phyloP scores from a whole-genome alignment of 2,888 invertebrate species.

The Agelastica alni region DNA sequence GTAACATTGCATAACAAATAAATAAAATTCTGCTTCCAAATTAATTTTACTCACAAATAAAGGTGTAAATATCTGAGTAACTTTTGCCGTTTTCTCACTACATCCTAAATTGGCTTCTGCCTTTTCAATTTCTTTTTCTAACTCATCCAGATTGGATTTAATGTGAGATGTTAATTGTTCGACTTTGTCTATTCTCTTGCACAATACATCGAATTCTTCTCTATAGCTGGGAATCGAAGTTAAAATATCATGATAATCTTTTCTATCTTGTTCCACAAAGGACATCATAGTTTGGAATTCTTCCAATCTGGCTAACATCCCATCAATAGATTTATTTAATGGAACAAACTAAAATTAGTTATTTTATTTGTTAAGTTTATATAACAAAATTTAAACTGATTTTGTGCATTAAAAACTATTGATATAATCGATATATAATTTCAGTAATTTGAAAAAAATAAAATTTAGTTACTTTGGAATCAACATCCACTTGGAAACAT shows the following conservation, averaged over 20 bases:
- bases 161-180: slow-evolving; percentile 42
- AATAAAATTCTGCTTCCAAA: neutral
- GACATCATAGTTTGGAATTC: slow-evolving; percentile 46
- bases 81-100: slow-evolving; percentile 39
- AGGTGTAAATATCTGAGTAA: slow-evolving; percentile 46
- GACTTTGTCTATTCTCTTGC: slow-evolving; percentile 42
- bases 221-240: slow-evolving; percentile 37
- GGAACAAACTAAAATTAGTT: slow-evolving; percentile 43
- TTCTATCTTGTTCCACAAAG: slow-evolving; percentile 42
- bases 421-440: too few relatives aligned
- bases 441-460: neutral
- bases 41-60: slow-evolving; percentile 42
- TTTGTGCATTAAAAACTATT: too few relatives aligned
- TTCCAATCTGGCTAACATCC: slow-evolving; percentile 46
- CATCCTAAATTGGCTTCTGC: slow-evolving; percentile 40
- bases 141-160: slow-evolving; percentile 39
- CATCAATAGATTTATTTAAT: slow-evolving; percentile 40
- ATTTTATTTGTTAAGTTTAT: too few relatives aligned
- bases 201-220: slow-evolving; percentile 40
- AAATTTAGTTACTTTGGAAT: slow-evolving; percentile 15
- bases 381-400: too few relatives aligned
- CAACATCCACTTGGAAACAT: slow-evolving; percentile 18
- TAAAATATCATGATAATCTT: slow-evolving; percentile 40
- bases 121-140: slow-evolving; percentile 44
- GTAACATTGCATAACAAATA: too few relatives aligned